Conservation (phyloP, 2,888 invertebrate genomes). For the Cinara cedri region DNA sequence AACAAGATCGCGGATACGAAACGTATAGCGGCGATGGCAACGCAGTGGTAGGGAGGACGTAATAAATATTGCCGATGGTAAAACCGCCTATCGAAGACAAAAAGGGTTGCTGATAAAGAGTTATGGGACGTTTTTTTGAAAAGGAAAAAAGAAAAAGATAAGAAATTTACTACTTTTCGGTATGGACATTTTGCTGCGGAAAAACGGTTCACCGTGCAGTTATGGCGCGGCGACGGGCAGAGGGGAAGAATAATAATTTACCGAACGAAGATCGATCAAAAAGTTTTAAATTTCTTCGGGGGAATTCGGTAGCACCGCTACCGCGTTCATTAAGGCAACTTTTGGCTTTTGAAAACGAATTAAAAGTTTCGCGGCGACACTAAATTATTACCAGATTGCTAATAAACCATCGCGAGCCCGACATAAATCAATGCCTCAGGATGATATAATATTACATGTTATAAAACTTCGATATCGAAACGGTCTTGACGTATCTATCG, state of each 20-base stretch:
- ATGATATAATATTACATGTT: conserved; percentile 32
- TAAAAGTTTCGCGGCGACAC: conserved; percentile 52
- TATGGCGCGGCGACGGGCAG: no score
- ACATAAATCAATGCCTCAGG: conserved; percentile 50
- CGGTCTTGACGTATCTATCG: no score
- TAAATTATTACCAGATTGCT: conserved; percentile 54
- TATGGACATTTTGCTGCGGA: conserved; percentile 22
- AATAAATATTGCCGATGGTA: conserved; percentile 36
- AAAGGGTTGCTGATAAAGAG: conserved; percentile 56
- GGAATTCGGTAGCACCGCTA: not conserved
- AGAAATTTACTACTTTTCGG: conserved; percentile 49
- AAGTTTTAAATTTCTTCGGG: conserved; percentile 53
- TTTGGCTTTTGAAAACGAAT: conserved; percentile 49
- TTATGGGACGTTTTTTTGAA: conserved; percentile 43
- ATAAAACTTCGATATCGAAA: no score
- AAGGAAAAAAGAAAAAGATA: conserved; percentile 37
- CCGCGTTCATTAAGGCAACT: conserved; percentile 50
- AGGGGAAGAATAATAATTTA: conserved; percentile 45
- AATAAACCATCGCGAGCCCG: conserved; percentile 20
- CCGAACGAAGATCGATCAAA: conserved; percentile 52
- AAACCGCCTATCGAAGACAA: conserved; percentile 42
- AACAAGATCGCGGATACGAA: conserved; percentile 36
- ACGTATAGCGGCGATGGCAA: not conserved
- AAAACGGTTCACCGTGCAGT: not conserved
- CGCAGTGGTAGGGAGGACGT: not conserved